phyloP scores from a whole-genome alignment of 2,113 vertebrate genomes.

The Forbesichthys papilliferus region DNA sequence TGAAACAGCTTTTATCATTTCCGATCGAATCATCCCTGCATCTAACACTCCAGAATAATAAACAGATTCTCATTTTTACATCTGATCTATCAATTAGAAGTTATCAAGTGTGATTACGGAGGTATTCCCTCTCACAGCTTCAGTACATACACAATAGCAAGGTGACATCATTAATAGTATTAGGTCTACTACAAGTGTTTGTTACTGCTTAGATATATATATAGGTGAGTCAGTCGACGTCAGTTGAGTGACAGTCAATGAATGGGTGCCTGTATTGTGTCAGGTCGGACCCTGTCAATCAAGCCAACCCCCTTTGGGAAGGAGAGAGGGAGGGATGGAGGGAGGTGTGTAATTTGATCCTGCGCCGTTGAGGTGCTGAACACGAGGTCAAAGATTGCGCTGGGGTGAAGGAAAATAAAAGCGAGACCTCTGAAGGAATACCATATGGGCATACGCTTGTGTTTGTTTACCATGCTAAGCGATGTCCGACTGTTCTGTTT shows the following conservation, averaged over 20 bases:
- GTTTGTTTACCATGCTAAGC: neutral
- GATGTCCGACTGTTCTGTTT: neutral
- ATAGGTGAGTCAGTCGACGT: slow-evolving; percentile 11
- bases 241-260: neutral
- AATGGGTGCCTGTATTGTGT: slow-evolving; percentile 16
- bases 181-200: neutral
- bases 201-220: neutral
- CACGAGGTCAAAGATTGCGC: slow-evolving; percentile 52
- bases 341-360: slow-evolving; percentile 64
- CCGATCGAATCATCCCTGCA: slow-evolving; percentile 65
- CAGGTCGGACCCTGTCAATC: slow-evolving; percentile 53
- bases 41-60: slow-evolving; percentile 47
- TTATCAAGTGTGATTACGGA: neutral
- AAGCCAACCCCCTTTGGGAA: slow-evolving; percentile 45
- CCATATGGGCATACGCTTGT: neutral
- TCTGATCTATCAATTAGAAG: too few species aligned
- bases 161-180: neutral
- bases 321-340: slow-evolving; percentile 1
- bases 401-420: slow-evolving; percentile 34
- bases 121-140: neutral
- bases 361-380: slow-evolving; percentile 51
- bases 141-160: neutral
- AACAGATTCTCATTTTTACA: too few species aligned
- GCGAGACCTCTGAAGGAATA: slow-evolving; percentile 10
- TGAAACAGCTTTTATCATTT: slow-evolving; percentile 75